These are phyloP conservation scores for Ceryle rudis DNA, from an alignment of 2,797 vertebrate species.

Conservation along the genomic window DNA sequence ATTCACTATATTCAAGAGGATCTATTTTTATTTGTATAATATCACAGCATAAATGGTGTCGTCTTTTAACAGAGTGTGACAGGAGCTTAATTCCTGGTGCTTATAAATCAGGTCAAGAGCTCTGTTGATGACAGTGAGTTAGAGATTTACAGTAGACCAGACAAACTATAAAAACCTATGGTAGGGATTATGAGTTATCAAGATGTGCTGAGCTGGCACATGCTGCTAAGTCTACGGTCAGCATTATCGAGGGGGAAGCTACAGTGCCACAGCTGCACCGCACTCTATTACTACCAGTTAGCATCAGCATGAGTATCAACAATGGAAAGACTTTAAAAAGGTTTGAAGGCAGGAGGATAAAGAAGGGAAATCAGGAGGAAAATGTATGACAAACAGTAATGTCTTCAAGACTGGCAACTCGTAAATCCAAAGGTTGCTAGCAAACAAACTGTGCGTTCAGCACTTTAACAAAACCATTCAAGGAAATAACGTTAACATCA, in stretches of 20 bases:
- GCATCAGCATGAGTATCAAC: background rate
- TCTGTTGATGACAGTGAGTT: slow-evolving; percentile 56
- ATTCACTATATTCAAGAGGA: slow-evolving; percentile 4
- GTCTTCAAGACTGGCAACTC: slow-evolving; percentile 39
- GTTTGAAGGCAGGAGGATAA: slow-evolving; percentile 51
- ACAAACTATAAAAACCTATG: slow-evolving; percentile 73
- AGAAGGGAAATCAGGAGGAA: slow-evolving; percentile 52
- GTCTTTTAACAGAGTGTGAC: slow-evolving; percentile 43
- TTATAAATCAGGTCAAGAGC: slow-evolving; percentile 66
- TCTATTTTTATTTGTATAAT: slow-evolving; percentile 48
- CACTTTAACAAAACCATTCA: slow-evolving; percentile 64
- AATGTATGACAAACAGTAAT: slow-evolving; percentile 66
- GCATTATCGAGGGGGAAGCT: slow-evolving; percentile 53
- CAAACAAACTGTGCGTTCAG: slow-evolving; percentile 53
- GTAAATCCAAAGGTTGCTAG: slow-evolving; percentile 63
- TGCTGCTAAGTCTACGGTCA: slow-evolving; percentile 43
- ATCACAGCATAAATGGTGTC: slow-evolving; percentile 22
- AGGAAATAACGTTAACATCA: slow-evolving; percentile 59
- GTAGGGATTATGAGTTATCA: slow-evolving; percentile 71
- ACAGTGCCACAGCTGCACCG: slow-evolving; percentile 29
- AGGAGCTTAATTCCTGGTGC: slow-evolving; percentile 63
- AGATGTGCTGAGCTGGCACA: slow-evolving; percentile 75
- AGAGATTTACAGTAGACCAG: slow-evolving; percentile 71
- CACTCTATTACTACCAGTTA: slow-evolving; percentile 58
- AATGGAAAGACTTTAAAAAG: slow-evolving; percentile 43